Conservation (phyloP, 2,113 vertebrate species). For the Uria lomvia region DNA sequence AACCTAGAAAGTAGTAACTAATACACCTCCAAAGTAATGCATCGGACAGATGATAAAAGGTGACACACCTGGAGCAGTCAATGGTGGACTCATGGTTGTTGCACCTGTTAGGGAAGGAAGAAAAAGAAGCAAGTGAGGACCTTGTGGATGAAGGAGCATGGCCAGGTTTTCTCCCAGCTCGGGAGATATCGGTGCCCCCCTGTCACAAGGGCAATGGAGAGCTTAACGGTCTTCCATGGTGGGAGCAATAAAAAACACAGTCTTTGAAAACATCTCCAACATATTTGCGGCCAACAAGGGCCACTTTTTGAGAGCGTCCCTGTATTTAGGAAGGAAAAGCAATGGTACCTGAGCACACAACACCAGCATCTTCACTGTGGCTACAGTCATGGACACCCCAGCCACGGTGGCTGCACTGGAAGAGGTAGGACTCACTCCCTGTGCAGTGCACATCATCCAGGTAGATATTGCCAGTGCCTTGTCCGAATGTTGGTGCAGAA, state of each 20-base stretch:
- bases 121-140: rapidly evolving
- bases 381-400: conserved; percentile 48
- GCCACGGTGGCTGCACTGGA: background rate
- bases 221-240: rapidly evolving
- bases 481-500: conserved; percentile 10
- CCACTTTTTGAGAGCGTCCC: rapidly evolving
- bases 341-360: conserved; percentile 44
- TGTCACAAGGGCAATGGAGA: rapidly evolving
- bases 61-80: rapidly evolving
- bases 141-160: rapidly evolving
- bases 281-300: rapidly evolving
- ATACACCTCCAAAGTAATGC: rapidly evolving
- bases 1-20: rapidly evolving
- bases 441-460: background rate
- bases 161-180: background rate
- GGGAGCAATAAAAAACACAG: rapidly evolving
- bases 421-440: background rate
- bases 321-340: rapidly evolving
- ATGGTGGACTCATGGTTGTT: rapidly evolving
- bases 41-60: rapidly evolving
- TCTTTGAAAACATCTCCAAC: rapidly evolving
- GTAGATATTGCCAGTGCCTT: background rate
- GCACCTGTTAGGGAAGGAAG: rapidly evolving
- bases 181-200: rapidly evolving
- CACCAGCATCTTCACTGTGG: conserved; percentile 4